Percentiles rank a stretch among this genome's conserved stretches.
phyloP scores from a whole-genome alignment of 2,113 vertebrate genomes.

The Melospiza georgiana region DNA sequence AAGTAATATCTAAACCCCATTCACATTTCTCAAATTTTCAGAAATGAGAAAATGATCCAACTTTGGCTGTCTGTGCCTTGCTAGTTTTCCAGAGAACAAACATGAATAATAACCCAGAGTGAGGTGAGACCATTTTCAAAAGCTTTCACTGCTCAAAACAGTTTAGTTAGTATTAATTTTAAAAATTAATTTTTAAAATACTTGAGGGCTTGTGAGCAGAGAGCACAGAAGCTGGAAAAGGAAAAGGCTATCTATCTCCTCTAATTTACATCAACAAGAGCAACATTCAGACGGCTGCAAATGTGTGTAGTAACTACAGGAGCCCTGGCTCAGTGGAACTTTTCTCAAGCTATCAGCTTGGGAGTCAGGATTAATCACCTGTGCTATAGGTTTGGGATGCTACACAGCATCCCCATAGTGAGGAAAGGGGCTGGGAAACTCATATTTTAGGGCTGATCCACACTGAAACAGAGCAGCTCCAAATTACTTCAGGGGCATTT shows the following conservation, averaged over 20 bases:
- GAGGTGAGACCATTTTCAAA: background rate
- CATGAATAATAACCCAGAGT: background rate
- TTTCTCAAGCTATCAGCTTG: background rate
- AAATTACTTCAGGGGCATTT: background rate
- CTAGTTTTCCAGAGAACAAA: background rate
- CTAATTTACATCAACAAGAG: background rate
- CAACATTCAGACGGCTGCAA: background rate
- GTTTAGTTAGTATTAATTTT: background rate
- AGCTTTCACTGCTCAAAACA: background rate
- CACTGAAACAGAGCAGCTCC: background rate
- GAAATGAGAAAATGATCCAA: background rate
- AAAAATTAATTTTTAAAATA: background rate
- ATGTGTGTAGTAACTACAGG: background rate
- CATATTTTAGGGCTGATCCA: accelerated
- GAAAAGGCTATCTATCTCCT: background rate
- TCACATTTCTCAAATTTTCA: background rate
- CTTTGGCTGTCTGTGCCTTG: background rate
- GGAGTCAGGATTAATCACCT: background rate
- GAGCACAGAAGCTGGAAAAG: background rate
- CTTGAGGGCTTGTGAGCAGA: background rate
- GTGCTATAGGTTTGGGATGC: background rate
- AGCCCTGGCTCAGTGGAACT: background rate
- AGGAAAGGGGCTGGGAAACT: background rate
- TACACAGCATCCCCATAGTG: background rate
- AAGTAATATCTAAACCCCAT: background rate